Evolutionary conservation across 2,888 invertebrate species (phyloP).

Genomic region (Tiliacea citrago): DNA sequence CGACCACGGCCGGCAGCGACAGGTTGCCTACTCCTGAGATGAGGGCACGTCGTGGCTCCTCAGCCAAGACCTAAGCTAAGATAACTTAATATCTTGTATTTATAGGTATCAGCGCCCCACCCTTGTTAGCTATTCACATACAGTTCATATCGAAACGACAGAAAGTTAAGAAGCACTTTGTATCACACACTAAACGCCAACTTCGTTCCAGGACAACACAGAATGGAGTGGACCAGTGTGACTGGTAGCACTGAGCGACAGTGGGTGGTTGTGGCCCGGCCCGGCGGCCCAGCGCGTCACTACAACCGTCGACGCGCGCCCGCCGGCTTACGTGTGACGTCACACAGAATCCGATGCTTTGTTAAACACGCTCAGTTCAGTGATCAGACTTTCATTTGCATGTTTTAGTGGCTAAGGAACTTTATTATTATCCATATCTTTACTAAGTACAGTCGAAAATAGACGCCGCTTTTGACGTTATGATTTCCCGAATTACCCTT

Average conservation of each 20-base stretch:
- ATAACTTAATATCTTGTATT: too few species aligned
- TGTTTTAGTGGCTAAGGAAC: constrained; percentile 50
- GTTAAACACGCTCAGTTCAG: constrained; percentile 54
- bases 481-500: background rate
- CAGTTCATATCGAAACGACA: too few species aligned
- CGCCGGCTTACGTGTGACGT: constrained; percentile 83
- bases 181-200: too few species aligned
- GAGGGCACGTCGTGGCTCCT: too few species aligned
- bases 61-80: too few species aligned
- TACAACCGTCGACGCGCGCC: constrained; percentile 78
- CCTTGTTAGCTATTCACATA: too few species aligned
- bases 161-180: too few species aligned
- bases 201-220: constrained; percentile 76
- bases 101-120: too few species aligned
- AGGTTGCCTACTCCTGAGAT: too few species aligned
- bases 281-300: constrained; percentile 76
- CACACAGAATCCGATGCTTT: constrained; percentile 42
- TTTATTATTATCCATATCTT: constrained; percentile 15
- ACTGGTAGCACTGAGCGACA: constrained; percentile 88
- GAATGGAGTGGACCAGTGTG: constrained; percentile 89
- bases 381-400: constrained; percentile 61
- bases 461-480: background rate
- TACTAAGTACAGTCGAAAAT: constrained; percentile 9
- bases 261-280: constrained; percentile 87
- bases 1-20: too few species aligned